Conservation (phyloP, 2,888 invertebrate genomes). For the Leptinotarsa rubiginosa region DNA sequence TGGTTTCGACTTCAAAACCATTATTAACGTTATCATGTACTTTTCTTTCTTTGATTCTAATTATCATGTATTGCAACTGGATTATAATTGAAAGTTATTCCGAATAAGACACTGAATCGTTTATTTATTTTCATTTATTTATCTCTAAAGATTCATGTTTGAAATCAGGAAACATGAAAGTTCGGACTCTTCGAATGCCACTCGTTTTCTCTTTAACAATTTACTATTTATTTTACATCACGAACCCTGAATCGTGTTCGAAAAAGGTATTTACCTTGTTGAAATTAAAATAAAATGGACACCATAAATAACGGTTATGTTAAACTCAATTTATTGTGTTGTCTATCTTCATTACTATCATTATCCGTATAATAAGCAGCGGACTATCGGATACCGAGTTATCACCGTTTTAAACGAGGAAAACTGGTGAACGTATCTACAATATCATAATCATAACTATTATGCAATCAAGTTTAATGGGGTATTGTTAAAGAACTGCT, state of each 20-base stretch:
- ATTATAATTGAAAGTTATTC: not conserved
- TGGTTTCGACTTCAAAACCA: too few relatives aligned
- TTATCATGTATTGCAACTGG: too few relatives aligned
- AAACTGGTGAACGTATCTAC: slow-evolving; percentile 1
- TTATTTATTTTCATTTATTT: too few relatives aligned
- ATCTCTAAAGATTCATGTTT: too few relatives aligned
- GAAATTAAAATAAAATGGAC: slow-evolving; percentile 29
- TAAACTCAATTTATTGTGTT: slow-evolving; percentile 38
- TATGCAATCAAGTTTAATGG: slow-evolving; percentile 9
- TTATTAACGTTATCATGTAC: too few relatives aligned
- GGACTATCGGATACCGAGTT: slow-evolving; percentile 6
- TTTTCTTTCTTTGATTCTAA: too few relatives aligned
- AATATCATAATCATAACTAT: slow-evolving; percentile 12
- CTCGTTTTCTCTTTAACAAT: slow-evolving; percentile 1
- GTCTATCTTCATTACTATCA: slow-evolving; percentile 34
- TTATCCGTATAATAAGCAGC: slow-evolving; percentile 21
- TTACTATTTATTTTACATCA: slow-evolving; percentile 26
- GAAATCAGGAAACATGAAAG: not conserved
- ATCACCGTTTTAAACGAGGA: not conserved
- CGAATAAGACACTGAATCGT: not conserved
- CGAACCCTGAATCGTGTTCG: slow-evolving; percentile 19
- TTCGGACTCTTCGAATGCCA: not conserved
- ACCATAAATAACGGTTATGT: slow-evolving; percentile 41
- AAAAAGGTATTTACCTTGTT: slow-evolving; percentile 35
- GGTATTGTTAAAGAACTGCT: not conserved